Percentiles rank a stretch among this genome's conserved stretches.
phyloP scores from a whole-genome alignment of 2,113 vertebrate genomes.

The Oryzias curvinotus region DNA sequence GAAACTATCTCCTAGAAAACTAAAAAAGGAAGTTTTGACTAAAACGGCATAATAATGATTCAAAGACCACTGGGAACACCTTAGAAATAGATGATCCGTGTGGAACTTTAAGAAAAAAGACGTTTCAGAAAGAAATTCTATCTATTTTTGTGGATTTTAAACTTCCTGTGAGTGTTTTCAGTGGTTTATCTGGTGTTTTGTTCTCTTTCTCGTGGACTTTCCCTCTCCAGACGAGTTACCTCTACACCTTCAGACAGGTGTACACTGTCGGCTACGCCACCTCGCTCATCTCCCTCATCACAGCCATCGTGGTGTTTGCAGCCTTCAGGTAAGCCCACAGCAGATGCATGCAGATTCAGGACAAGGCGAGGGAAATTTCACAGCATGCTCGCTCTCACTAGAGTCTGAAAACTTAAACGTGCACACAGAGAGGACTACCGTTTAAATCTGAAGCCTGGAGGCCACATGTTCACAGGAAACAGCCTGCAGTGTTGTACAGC shows the following conservation, averaged over 20 bases:
- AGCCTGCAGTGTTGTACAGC: too few relatives aligned
- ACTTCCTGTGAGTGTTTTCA: too few relatives aligned
- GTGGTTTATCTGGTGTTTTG: not conserved
- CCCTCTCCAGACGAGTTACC: slow-evolving; percentile 68
- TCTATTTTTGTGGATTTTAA: too few relatives aligned
- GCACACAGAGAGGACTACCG: not conserved
- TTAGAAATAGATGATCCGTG: too few relatives aligned
- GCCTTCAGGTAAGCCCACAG: slow-evolving; percentile 72
- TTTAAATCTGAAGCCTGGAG: too few relatives aligned
- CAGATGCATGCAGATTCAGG: slow-evolving; percentile 1
- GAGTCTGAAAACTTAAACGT: not conserved
- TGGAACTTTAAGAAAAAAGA: too few relatives aligned
- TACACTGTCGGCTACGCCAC: slow-evolving; percentile 81
- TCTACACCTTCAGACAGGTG: slow-evolving; percentile 73
- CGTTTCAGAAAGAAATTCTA: too few relatives aligned
- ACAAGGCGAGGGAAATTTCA: not conserved
- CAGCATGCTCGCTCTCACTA: not conserved
- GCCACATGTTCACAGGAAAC: not conserved
- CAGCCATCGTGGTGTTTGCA: slow-evolving; percentile 74
- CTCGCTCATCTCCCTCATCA: slow-evolving; percentile 79
- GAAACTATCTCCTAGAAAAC: too few relatives aligned
- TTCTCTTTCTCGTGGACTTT: slow-evolving; percentile 4
- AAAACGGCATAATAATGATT: too few relatives aligned
- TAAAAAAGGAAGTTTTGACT: too few relatives aligned
- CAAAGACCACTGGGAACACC: too few relatives aligned